Evolutionary conservation across 2,888 invertebrate species (phyloP).

Genomic region (Gymnoscelis rufifasciata): DNA sequence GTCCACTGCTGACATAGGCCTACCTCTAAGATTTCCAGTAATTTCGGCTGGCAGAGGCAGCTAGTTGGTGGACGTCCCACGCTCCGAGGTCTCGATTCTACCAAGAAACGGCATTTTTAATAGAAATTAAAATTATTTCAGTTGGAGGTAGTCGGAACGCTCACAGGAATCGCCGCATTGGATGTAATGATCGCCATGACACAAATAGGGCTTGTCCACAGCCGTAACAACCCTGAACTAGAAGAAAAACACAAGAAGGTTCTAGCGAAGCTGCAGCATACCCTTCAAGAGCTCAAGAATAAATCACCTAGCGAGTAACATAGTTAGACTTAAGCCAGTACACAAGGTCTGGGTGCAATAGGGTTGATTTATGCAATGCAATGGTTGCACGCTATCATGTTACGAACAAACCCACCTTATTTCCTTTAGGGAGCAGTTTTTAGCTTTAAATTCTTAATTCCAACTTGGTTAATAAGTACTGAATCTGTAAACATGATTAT

Average conservation of each 20-base stretch:
- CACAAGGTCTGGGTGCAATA: not conserved
- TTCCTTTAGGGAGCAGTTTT: slow-evolving; percentile 10
- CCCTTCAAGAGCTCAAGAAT: slow-evolving; percentile 27
- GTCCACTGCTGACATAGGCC: no score
- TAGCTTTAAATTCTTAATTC: slow-evolving; percentile 1
- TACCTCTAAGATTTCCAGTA: no score
- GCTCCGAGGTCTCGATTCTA: no score
- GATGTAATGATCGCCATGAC: slow-evolving; percentile 42
- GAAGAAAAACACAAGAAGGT: slow-evolving; percentile 24
- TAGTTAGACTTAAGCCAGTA: no score
- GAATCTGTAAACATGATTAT: not conserved
- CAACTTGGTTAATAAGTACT: slow-evolving; percentile 12
- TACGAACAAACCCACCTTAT: slow-evolving; percentile 12
- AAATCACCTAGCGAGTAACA: slow-evolving; percentile 7
- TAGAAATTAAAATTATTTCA: slow-evolving; percentile 18
- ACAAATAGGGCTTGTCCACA: slow-evolving; percentile 28
- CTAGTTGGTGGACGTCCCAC: no score
- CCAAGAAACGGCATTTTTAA: no score
- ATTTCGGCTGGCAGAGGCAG: no score
- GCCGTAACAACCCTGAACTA: slow-evolving; percentile 22
- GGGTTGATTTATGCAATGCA: not conserved
- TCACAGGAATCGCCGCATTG: slow-evolving; percentile 34
- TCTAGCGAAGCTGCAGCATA: slow-evolving; percentile 26
- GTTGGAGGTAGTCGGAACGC: slow-evolving; percentile 36
- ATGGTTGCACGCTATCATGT: not conserved